Conservation (phyloP, 2,888 invertebrate genomes). For the Ctena decussata region DNA sequence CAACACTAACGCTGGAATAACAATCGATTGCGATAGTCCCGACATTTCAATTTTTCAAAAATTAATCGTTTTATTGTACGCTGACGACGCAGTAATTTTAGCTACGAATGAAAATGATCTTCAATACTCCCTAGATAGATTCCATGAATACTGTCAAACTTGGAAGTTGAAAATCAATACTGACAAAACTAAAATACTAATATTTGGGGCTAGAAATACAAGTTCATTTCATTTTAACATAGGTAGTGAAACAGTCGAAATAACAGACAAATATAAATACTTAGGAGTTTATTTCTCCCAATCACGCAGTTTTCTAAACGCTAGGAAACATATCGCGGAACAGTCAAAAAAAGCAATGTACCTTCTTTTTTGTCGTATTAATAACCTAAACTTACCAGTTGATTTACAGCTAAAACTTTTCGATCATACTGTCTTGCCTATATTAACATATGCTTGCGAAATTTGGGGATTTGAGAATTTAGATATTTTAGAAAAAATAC, state of each 20-base stretch:
- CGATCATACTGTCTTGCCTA: not conserved
- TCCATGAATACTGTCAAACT: slow-evolving; percentile 21
- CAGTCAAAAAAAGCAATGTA: slow-evolving; percentile 21
- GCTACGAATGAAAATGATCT: slow-evolving; percentile 14
- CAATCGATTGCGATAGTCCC: not conserved
- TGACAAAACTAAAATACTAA: no score
- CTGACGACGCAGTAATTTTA: slow-evolving; percentile 36
- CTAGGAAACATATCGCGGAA: no score
- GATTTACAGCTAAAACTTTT: slow-evolving; percentile 10
- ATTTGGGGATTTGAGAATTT: slow-evolving; percentile 12
- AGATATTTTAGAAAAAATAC: not conserved
- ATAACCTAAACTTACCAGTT: not conserved
- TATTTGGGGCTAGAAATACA: no score
- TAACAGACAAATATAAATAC: no score
- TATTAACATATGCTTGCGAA: slow-evolving; percentile 6
- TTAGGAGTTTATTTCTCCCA: no score
- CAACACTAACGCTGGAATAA: not conserved
- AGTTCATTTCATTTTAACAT: no score
- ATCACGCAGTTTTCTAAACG: slow-evolving; percentile 24
- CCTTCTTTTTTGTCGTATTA: not conserved
- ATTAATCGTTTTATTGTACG: slow-evolving; percentile 15
- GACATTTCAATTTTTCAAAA: not conserved
- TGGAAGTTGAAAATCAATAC: no score
- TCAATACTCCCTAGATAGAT: slow-evolving; percentile 14
- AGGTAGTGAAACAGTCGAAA: no score